Evolutionary conservation across 2,888 invertebrate species (phyloP).

Genomic region (Parasteatoda lunata): DNA sequence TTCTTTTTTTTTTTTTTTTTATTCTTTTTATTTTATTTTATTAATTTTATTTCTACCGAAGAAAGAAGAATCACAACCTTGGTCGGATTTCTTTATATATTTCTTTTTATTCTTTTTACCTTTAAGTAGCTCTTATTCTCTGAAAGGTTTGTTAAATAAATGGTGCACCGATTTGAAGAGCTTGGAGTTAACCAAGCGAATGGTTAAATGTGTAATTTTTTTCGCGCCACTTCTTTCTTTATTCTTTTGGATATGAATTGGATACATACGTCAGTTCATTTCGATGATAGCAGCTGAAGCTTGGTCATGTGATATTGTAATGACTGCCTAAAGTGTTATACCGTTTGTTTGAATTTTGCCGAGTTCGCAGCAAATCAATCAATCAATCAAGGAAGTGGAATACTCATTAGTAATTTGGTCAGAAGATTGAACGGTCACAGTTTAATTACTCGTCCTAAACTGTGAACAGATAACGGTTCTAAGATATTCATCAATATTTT

Average conservation of each 20-base stretch:
- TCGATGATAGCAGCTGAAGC: no score
- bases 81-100: slow-evolving; percentile 18
- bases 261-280: no score
- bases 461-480: no score
- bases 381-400: no score
- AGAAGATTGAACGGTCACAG: no score
- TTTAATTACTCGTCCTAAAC: no score
- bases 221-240: background rate
- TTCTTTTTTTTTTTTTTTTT: slow-evolving; percentile 36
- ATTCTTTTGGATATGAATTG: background rate
- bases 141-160: slow-evolving; percentile 36
- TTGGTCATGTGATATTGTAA: no score
- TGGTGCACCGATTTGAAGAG: slow-evolving; percentile 25
- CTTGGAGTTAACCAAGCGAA: slow-evolving; percentile 34
- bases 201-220: slow-evolving; percentile 22
- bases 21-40: slow-evolving; percentile 22
- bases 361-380: no score
- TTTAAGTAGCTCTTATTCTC: slow-evolving; percentile 29
- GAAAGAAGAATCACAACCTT: slow-evolving; percentile 38
- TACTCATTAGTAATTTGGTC: no score
- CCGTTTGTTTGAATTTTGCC: no score
- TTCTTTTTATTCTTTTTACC: slow-evolving; percentile 40
- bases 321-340: no score
- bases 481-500: no score
- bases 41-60: slow-evolving; percentile 23